Percentiles rank a stretch among this genome's conserved stretches.
Conservation (phyloP, 1,140 invertebrate genomes). For the Pogonomyrmex barbatus region DNA sequence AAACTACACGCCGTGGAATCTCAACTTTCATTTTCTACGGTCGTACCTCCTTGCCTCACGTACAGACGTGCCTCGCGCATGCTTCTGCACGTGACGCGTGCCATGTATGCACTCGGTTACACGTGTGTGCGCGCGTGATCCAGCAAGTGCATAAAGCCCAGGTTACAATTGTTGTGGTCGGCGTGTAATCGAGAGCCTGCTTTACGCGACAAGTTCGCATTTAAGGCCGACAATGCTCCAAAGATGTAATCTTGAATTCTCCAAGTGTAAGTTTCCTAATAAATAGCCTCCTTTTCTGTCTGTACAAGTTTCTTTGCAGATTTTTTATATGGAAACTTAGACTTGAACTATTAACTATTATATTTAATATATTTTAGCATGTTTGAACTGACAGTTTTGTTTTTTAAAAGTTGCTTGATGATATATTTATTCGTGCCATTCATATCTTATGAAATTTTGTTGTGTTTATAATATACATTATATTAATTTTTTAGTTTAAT, state of each 20-base stretch:
- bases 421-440: not conserved
- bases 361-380: not conserved
- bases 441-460: not conserved
- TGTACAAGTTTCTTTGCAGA: not conserved
- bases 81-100: constrained; percentile 72
- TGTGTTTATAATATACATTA: not conserved
- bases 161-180: constrained; percentile 29
- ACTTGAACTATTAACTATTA: not conserved
- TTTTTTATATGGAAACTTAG: not conserved
- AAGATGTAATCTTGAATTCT: constrained; percentile 30
- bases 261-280: constrained; percentile 25
- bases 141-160: constrained; percentile 56
- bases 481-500: not conserved
- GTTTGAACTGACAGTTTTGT: not conserved
- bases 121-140: constrained; percentile 48
- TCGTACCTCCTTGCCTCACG: constrained; percentile 44
- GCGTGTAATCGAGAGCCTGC: constrained; percentile 46
- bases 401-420: not conserved
- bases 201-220: constrained; percentile 47
- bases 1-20: constrained; percentile 72
- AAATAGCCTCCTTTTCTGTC: not conserved
- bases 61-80: constrained; percentile 60
- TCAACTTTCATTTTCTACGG: constrained; percentile 75
- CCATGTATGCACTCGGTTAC: constrained; percentile 37
- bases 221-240: constrained; percentile 32